These are phyloP conservation scores for Pinna nobilis DNA, from an alignment of 1,140 invertebrate genomes.

Conservation along the genomic window DNA sequence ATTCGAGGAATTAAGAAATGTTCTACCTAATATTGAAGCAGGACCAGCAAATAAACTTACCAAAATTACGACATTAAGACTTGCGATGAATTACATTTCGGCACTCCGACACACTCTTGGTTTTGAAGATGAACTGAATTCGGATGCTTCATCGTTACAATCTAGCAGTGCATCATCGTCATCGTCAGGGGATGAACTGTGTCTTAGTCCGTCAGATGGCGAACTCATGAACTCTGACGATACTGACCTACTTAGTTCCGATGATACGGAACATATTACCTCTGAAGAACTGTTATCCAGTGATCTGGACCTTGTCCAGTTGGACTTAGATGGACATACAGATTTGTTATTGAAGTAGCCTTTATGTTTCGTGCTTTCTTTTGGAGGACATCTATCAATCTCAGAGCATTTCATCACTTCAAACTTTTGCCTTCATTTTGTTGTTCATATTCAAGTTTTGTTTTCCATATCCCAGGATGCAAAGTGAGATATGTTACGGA, in stretches of 20 bases:
- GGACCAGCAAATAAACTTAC: conserved; percentile 83
- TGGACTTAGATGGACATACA: conserved; percentile 21
- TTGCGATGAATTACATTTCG: conserved; percentile 91
- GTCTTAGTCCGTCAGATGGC: conserved; percentile 39
- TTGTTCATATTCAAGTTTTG: no score
- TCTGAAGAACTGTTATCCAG: conserved; percentile 8
- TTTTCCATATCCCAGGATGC: no score
- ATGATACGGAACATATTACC: conserved; percentile 15
- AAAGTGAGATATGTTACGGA: no score
- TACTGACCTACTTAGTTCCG: conserved; percentile 24
- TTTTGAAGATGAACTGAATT: conserved; percentile 48
- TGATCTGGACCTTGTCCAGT: conserved; percentile 30
- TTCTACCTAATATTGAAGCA: conserved; percentile 79
- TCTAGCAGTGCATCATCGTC: conserved; percentile 25
- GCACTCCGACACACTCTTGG: conserved; percentile 78
- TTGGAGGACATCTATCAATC: no score
- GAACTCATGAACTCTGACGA: conserved; percentile 2
- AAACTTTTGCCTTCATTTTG: no score
- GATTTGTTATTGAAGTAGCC: conserved; percentile 10
- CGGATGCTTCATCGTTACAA: conserved; percentile 32
- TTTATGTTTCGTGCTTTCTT: no score
- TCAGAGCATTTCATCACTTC: no score
- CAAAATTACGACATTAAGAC: conserved; percentile 89
- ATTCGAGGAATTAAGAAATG: conserved; percentile 86
- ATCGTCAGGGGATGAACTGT: conserved; percentile 41